Percentiles rank a stretch among this genome's conserved stretches.
Conservation (phyloP, 2,888 invertebrate genomes). For the Troides oblongomaculatus region DNA sequence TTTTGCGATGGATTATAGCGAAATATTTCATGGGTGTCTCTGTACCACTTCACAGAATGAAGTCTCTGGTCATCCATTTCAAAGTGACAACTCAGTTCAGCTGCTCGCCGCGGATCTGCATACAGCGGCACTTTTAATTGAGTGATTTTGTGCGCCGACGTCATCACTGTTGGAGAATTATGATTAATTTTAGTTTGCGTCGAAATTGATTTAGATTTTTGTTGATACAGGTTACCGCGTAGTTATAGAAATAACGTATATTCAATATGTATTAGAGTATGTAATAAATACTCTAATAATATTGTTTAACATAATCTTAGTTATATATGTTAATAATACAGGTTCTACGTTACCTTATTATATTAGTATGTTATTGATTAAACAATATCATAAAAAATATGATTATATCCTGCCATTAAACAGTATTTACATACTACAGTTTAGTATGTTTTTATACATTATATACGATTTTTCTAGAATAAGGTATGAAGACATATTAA, state of each 20-base stretch:
- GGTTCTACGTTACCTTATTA: no score
- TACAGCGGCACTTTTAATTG: constrained; percentile 71
- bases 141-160: constrained; percentile 70
- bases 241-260: background rate
- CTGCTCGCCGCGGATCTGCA: constrained; percentile 72
- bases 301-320: background rate
- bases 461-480: no score
- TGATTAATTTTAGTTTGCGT: background rate
- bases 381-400: no score
- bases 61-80: constrained; percentile 70
- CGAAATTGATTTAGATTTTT: background rate
- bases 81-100: constrained; percentile 73
- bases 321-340: no score
- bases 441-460: no score
- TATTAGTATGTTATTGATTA: no score
- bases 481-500: no score
- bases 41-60: constrained; percentile 75
- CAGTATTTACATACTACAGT: no score
- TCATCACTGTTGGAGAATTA: constrained; percentile 51
- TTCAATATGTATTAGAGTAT: background rate
- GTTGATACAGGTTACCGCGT: background rate
- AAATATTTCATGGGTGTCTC: constrained; percentile 73
- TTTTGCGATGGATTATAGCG: constrained; percentile 68
- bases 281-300: background rate
- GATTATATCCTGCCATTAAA: no score